phyloP scores from a whole-genome alignment of 1,140 invertebrate species.

The Thaumetopoea pityocampa region DNA sequence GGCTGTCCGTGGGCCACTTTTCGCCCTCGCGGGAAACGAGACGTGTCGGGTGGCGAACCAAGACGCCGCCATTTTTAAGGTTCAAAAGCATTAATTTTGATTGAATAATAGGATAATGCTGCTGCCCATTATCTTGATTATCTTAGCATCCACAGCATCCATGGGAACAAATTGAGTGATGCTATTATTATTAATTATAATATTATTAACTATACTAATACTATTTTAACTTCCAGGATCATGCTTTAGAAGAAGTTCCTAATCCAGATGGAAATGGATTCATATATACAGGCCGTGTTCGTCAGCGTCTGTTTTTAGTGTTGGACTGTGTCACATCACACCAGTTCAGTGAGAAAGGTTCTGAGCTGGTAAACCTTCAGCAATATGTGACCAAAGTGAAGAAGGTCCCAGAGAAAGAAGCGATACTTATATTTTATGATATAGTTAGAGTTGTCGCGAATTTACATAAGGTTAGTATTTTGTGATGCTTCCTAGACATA shows the following conservation, averaged over 20 bases:
- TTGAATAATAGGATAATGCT: neutral
- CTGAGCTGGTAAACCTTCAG: constrained; percentile 85
- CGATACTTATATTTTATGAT: constrained; percentile 86
- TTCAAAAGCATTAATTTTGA: neutral
- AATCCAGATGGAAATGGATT: constrained; percentile 69
- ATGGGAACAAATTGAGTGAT: too few relatives aligned
- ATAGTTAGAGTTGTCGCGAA: constrained; percentile 85
- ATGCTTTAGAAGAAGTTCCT: constrained; percentile 80
- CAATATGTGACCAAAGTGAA: constrained; percentile 90
- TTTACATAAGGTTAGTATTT: constrained; percentile 81
- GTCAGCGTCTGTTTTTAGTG: constrained; percentile 83
- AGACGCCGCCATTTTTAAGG: neutral
- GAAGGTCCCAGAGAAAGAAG: constrained; percentile 86
- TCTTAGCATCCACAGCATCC: too few relatives aligned
- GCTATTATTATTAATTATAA: neutral
- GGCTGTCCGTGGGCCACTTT: constrained; percentile 85
- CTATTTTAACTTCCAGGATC: constrained; percentile 76
- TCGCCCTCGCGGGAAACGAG: constrained; percentile 88
- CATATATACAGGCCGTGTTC: constrained; percentile 79
- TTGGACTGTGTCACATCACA: constrained; percentile 87
- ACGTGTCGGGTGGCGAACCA: too few relatives aligned
- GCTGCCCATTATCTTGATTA: too few relatives aligned
- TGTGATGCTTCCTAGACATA: neutral
- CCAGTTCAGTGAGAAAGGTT: constrained; percentile 83
- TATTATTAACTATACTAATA: neutral